phyloP scores from a whole-genome alignment of 2,888 invertebrate genomes.

The Rosalia funebris region DNA sequence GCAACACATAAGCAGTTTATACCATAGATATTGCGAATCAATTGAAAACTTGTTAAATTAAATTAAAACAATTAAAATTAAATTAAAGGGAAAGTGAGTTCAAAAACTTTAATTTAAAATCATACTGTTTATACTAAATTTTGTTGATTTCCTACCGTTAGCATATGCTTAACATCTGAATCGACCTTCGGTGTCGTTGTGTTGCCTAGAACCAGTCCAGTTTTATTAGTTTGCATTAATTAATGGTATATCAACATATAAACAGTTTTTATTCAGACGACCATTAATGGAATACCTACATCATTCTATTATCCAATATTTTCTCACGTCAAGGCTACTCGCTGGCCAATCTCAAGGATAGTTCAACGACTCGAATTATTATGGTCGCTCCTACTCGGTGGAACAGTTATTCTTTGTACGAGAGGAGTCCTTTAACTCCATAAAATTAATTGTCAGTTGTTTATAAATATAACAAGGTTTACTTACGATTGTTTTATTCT shows the following conservation, averaged over 20 bases:
- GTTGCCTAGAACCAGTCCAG: too few species aligned
- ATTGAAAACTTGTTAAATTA: too few species aligned
- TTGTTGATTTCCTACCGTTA: not conserved
- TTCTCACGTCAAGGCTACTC: slow-evolving; percentile 1
- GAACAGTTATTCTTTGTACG: slow-evolving; percentile 16
- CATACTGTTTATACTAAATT: too few species aligned
- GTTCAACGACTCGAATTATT: slow-evolving; percentile 26
- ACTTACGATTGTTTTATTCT: too few species aligned
- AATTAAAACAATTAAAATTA: not conserved
- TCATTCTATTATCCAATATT: slow-evolving; percentile 7
- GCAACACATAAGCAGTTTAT: too few species aligned
- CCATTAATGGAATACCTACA: slow-evolving; percentile 5
- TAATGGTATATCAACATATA: not conserved
- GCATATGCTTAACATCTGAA: too few species aligned
- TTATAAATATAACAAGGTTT: too few species aligned
- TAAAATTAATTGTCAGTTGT: too few species aligned
- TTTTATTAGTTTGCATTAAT: not conserved
- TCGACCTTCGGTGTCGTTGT: too few species aligned
- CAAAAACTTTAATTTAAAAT: too few species aligned
- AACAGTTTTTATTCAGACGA: not conserved
- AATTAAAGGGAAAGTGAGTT: not conserved
- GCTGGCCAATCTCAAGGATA: slow-evolving; percentile 17
- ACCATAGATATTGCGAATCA: too few species aligned
- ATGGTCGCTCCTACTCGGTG: slow-evolving; percentile 7
- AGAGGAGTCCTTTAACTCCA: not conserved